A percentile compares a stretch with the other conserved stretches of the same genome.
Conservation (phyloP, 2,113 vertebrate genomes). For the Oreochromis tanganicae region DNA sequence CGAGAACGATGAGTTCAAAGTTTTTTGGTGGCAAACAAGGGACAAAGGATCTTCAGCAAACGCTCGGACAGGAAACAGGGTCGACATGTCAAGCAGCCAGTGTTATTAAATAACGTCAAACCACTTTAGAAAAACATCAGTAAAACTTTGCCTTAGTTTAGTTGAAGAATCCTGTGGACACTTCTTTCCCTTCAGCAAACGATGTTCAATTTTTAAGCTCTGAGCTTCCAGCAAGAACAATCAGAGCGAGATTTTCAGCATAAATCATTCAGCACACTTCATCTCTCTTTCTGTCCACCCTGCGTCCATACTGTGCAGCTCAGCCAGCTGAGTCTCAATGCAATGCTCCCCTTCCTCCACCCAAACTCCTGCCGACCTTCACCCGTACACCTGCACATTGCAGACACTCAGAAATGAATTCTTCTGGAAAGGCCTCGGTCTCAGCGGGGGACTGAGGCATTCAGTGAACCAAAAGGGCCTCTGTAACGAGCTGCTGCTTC, state of each 20-base stretch:
- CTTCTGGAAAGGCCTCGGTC: background rate
- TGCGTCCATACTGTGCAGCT: background rate
- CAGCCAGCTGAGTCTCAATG: background rate
- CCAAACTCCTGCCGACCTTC: background rate
- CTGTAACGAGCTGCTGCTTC: background rate
- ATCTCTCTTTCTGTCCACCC: background rate
- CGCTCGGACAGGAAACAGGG: background rate
- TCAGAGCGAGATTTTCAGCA: background rate
- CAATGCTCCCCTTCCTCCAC: background rate
- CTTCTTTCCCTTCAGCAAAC: background rate
- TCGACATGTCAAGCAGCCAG: background rate
- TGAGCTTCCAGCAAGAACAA: background rate
- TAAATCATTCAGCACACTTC: background rate
- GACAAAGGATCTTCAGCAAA: background rate
- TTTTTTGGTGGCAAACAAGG: background rate
- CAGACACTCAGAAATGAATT: background rate
- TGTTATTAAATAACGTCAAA: background rate
- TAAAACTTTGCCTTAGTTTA: background rate
- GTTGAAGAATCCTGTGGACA: background rate
- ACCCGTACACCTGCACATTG: background rate
- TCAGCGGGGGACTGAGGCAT: background rate
- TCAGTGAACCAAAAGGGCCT: background rate
- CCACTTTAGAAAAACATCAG: background rate
- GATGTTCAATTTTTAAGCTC: background rate
- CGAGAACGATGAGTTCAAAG: background rate